A percentile compares a stretch with the other conserved stretches of the same genome.
Conservation (phyloP, 2,113 vertebrate species). For the Psammodynastes pulverulentus region DNA sequence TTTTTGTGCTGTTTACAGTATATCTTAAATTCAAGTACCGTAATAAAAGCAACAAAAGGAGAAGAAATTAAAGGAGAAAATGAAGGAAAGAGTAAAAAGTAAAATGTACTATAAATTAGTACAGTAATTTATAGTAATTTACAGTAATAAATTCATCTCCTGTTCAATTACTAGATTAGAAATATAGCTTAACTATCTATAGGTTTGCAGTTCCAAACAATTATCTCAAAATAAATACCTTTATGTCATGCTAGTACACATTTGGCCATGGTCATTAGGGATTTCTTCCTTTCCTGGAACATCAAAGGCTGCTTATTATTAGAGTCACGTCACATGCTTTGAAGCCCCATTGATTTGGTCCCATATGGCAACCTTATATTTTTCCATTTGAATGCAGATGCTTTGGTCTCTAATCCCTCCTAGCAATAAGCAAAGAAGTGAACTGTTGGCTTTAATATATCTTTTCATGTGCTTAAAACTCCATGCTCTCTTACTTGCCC, state of each 20-base stretch:
- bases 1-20: background rate
- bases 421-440: background rate
- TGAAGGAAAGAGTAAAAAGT: background rate
- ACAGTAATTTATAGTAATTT: background rate
- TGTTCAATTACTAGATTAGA: background rate
- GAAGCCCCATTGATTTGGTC: background rate
- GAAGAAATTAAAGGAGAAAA: background rate
- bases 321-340: background rate
- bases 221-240: background rate
- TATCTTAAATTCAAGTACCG: background rate
- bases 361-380: background rate
- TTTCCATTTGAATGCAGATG: background rate
- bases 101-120: background rate
- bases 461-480: background rate
- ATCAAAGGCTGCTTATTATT: slow-evolving; percentile 21
- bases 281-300: slow-evolving; percentile 27
- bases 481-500: background rate
- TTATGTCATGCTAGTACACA: background rate
- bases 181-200: slow-evolving; percentile 18
- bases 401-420: background rate
- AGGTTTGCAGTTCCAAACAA: slow-evolving; percentile 8
- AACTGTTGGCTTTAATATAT: background rate
- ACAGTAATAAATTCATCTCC: background rate
- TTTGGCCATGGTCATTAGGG: background rate
- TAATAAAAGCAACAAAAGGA: background rate